Base-by-base conservation (phyloP, 2,113 vertebrate genomes). In the Acanthisitta chloris region DNA sequence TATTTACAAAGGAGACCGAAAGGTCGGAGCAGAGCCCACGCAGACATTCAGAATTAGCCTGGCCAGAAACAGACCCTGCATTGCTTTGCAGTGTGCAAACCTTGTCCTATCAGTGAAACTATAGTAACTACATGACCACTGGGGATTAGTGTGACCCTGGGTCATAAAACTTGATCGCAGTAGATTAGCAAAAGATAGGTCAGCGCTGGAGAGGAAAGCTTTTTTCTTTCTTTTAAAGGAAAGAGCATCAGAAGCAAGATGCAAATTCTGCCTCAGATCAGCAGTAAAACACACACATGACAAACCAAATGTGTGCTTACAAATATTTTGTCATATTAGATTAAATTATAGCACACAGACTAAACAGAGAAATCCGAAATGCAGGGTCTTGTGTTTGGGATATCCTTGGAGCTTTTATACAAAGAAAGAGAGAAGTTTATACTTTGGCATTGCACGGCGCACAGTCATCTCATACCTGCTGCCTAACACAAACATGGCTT, bases 291-390 rank as follows among this genome's bases (percentile, higher is more conserved):
- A 66, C 79, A 84, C 69, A 69, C 46, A 93, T 52, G 86, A 95
- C 81, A 93, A 84, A 91, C 92, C 77, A 91, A 92, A 92, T 38
- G 72, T 33, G 33, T 91, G 95, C 93, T 97, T 97, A 97, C 95
- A 97, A 97, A 97, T 91, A 97, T 93, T 97, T 97, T 96, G 96
- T 93, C 95, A 92, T 91, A 88, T 96, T 92, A 90, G 93, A 97
- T 97, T 97, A 96, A 95, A 94, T 96, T 92, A 86, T 80, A 91
- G 74, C 5, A 5, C 57, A 65, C 65, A 97, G 96, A 95, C 96
- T 97, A 97, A 97, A 97, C 96, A 95, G 78, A 95, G 71, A 86
- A 82, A 94, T 81, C 79, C 92, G 83, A 95, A 97, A 93, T 90
- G 73, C 78, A 81, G 74, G 23, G 49, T 77, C 78, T 84, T 88